These are phyloP conservation scores for Meloidogyne exigua DNA, from an alignment of 1,140 invertebrate species.

Conservation along the genomic window DNA sequence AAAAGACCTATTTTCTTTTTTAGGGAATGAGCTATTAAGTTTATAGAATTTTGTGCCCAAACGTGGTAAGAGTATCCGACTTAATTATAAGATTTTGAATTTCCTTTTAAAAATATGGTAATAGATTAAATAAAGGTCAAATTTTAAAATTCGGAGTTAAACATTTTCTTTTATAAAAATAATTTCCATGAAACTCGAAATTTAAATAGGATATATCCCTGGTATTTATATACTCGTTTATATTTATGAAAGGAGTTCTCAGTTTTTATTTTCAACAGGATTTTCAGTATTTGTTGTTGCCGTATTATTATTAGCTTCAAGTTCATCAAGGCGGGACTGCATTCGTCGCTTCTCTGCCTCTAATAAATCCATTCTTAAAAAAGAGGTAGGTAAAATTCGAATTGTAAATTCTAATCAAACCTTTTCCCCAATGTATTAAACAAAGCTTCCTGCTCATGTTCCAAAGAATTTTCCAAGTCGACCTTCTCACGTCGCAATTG, in stretches of 20 bases:
- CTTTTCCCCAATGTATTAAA: slow-evolving; percentile 41
- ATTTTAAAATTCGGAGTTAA: neutral
- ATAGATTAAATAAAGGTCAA: neutral
- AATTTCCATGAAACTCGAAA: neutral
- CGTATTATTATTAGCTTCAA: slow-evolving; percentile 1
- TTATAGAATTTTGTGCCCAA: too few species aligned
- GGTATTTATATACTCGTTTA: neutral
- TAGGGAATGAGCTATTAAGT: too few species aligned
- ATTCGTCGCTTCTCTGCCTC: slow-evolving; percentile 42
- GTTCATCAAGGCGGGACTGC: slow-evolving; percentile 35
- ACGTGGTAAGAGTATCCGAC: too few species aligned
- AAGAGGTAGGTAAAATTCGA: neutral
- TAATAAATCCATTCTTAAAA: slow-evolving; percentile 29
- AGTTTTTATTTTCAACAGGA: neutral
- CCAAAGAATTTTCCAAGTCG: slow-evolving; percentile 38
- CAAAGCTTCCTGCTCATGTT: slow-evolving; percentile 40
- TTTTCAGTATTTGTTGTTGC: neutral
- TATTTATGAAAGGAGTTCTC: neutral
- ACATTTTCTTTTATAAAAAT: too few species aligned
- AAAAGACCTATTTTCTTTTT: too few species aligned
- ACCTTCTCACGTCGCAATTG: slow-evolving; percentile 39
- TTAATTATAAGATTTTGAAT: too few species aligned
- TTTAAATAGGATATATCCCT: slow-evolving; percentile 5
- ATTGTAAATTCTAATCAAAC: neutral
- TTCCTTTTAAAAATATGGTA: neutral